Evolutionary conservation across 2,888 invertebrate species (phyloP).

Genomic region (Lochmaea capreae): DNA sequence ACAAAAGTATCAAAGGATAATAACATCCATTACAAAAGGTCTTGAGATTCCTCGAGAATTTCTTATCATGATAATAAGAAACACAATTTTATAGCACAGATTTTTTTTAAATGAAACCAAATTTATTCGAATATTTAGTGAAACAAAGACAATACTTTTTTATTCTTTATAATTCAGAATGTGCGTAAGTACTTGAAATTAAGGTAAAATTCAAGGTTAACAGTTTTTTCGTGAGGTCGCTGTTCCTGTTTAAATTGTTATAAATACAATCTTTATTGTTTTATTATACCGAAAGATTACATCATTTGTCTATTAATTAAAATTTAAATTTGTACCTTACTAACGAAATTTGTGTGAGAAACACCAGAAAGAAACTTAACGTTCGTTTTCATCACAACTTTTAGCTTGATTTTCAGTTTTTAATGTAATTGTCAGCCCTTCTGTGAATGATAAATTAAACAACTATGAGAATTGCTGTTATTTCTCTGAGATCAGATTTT

Average conservation of each 20-base stretch:
- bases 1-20: no score
- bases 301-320: neutral
- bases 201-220: constrained; percentile 9
- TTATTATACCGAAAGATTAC: constrained; percentile 4
- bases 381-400: neutral
- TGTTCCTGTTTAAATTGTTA: constrained; percentile 7
- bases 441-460: no score
- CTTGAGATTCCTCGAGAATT: no score
- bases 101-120: no score
- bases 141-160: no score
- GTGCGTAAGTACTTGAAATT: constrained; percentile 14
- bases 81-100: no score
- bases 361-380: neutral
- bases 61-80: no score
- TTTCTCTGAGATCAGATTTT: no score
- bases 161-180: neutral
- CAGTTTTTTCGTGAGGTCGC: constrained; percentile 2
- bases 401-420: neutral
- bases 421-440: neutral
- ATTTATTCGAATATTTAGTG: no score
- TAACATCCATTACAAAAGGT: no score
- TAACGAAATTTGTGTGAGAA: neutral
- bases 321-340: neutral
- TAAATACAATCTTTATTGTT: constrained; percentile 5
- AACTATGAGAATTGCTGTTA: no score